Evolutionary conservation across 2,888 invertebrate genomes (phyloP).

Genomic region (Synanthedon myopaeformis): DNA sequence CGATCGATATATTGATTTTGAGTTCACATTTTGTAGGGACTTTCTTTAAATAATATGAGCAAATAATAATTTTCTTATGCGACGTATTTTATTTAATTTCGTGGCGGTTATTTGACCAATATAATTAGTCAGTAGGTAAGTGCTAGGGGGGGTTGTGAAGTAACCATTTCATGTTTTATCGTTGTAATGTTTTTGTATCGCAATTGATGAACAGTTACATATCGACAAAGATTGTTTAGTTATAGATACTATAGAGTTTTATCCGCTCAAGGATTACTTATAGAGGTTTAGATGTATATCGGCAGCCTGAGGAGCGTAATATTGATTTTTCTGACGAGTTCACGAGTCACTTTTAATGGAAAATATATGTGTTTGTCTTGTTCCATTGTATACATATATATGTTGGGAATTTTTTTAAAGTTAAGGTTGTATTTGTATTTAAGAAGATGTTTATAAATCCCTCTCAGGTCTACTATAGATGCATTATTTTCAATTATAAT

Average conservation of each 20-base stretch:
- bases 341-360: background rate
- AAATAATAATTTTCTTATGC: constrained; percentile 28
- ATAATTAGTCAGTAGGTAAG: too few species aligned
- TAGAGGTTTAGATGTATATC: background rate
- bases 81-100: constrained; percentile 21
- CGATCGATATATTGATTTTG: too few species aligned
- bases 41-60: constrained; percentile 15
- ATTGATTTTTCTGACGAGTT: background rate
- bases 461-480: too few species aligned
- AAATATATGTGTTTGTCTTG: constrained; percentile 2
- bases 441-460: too few species aligned
- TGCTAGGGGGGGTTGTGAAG: too few species aligned
- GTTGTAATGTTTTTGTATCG: constrained; percentile 3
- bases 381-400: constrained; percentile 4
- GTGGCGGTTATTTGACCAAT: constrained; percentile 8
- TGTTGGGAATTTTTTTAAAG: background rate
- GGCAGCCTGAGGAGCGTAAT: background rate
- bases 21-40: too few species aligned
- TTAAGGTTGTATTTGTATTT: too few species aligned
- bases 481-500: too few species aligned
- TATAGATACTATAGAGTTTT: constrained; percentile 16
- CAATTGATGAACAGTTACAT: constrained; percentile 38
- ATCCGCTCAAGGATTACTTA: background rate
- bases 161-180: background rate
- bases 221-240: constrained; percentile 40